These are phyloP conservation scores for Todiramphus saurophagus DNA, from an alignment of 2,113 vertebrate genomes.

Conservation along the genomic window DNA sequence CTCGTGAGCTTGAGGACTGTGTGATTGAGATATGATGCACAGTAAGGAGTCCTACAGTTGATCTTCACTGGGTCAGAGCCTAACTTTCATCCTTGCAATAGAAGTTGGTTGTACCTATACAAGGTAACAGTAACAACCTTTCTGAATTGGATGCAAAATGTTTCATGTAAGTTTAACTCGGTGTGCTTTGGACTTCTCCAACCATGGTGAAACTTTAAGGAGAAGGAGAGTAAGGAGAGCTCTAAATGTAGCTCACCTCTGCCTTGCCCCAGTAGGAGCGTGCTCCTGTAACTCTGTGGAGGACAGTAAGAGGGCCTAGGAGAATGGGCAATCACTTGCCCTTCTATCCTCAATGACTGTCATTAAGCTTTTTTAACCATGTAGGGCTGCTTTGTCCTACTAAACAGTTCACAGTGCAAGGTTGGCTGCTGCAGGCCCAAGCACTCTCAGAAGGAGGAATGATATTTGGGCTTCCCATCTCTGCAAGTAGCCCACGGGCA, in stretches of 20 bases:
- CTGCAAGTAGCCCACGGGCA: neutral
- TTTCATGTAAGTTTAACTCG: neutral
- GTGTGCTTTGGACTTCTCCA: no score
- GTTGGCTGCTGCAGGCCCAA: neutral
- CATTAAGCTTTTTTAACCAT: neutral
- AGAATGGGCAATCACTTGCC: neutral
- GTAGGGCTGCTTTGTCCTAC: neutral
- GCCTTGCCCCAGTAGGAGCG: neutral
- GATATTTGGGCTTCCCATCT: neutral
- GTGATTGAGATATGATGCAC: neutral
- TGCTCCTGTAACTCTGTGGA: neutral
- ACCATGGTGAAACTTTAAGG: neutral
- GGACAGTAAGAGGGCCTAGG: neutral
- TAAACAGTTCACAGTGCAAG: neutral
- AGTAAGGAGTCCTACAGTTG: neutral
- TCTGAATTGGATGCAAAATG: neutral
- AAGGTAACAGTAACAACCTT: neutral
- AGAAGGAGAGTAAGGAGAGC: neutral
- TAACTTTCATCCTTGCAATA: neutral
- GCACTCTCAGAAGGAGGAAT: neutral
- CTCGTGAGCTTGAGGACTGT: neutral
- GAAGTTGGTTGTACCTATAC: neutral
- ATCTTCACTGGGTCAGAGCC: neutral
- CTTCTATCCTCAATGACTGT: neutral
- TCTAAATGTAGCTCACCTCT: neutral